Evolutionary conservation across 1,140 invertebrate species (phyloP), one percentile per base, ranked within the genome.

Genomic region (Drosophila chauvacae): DNA sequence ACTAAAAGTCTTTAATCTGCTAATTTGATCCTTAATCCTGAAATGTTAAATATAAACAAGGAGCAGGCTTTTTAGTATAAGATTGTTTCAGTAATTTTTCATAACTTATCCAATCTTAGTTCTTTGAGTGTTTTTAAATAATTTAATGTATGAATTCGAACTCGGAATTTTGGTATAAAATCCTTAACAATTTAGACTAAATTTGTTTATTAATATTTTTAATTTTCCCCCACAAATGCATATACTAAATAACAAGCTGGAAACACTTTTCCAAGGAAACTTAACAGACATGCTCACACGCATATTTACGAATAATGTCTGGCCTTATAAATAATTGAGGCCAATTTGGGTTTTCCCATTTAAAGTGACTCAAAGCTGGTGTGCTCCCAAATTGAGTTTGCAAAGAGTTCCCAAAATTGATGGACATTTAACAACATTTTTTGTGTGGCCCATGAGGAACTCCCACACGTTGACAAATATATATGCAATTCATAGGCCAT

Each of bases 391-490:
- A 55, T 45, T 69, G 63, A 56, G 30, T 69, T 70, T 39, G 51
- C 41, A 45, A 55, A 70, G 35, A 56, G 48, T 69, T 55, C 7
- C 48, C 16, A 57, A 66, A 59, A 72, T 71, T 71, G 44, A 60
- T 59, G 30, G 44, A 50, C 69, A 47, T 71, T 72, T 59, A 35
- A 68, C 53, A 50, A 37, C 66, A 23, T 30, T n/a, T 57, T 68
- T 57, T 39, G 23, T 44, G 30, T 41, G 30, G 16, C 28, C 45
- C 33, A n/a, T 5, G 20, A 51, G 37, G 18, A 57, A 57, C 51
- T 30, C 37, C 44, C 37, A 51, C 66, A 50, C 28, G 51, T 42
- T 72, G 66, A 59, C 69, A 48, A 42, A 71, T 71, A 60, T 71
- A 33, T 59, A 18, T 71, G 66, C 44, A 45, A 59, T 35, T 71